Evolutionary conservation across 1,140 invertebrate species (phyloP), one percentile per base, ranked within the genome.

Genomic region (Orchesella cincta): DNA sequence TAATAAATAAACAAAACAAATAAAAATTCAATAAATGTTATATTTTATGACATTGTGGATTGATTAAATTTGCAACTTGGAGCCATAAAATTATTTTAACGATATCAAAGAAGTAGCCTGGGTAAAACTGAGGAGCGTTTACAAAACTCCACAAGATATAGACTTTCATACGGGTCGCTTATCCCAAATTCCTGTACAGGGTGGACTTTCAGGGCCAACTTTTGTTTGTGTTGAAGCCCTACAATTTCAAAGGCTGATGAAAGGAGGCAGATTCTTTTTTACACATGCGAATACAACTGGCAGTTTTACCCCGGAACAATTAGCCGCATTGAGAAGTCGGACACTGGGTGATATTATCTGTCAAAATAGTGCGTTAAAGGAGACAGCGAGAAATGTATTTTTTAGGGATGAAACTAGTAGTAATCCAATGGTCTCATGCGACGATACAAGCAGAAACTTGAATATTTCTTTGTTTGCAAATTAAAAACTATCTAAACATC

Each of bases 291-390:
- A 87, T 57, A 84, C 86, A 28, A 23, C 87, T 3, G 86, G 86
- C 3, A 81, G 84, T 20, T 89, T 90, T 81, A 86, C 83, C 78
- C 12, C 79, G 84, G 86, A 86, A 72, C 90, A 91, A 83, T 79
- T 91, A 33, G 82, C 84, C 23, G 88, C 90, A 81, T 87, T 91
- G 35, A 83, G 89, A 74, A 89, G 88, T 80, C 83, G 85, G 1
- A 86, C 83, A 62, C 83, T 91, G 14, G 87, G 89, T 0, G 83
- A 87, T 54, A 85, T 91, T 18, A 85, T 92, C 28, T 91, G 90
- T 82, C 86, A 89, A 78, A 91, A 90, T 83, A 79, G 77, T 34
- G 36, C 75, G 20, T 23, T 78, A 1, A 54, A 54, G 84, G 84
- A 67, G 86, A 88, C 78, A 84, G 86, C 34, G 77, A 87, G 1